Evolutionary conservation across 2,888 invertebrate genomes (phyloP).

Genomic region (Nomada ferruginata): DNA sequence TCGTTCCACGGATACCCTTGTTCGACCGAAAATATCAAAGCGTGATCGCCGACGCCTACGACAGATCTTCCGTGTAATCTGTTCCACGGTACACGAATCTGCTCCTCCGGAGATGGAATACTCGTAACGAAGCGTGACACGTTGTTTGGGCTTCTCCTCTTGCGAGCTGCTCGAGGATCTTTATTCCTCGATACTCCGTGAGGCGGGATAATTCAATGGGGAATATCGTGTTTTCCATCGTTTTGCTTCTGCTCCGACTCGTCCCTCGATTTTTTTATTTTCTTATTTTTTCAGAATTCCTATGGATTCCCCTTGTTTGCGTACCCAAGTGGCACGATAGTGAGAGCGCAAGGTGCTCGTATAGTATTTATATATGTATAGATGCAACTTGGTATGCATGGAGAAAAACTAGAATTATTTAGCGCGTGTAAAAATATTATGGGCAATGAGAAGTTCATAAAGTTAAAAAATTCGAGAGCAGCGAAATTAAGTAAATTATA

Average conservation of each 20-base stretch:
- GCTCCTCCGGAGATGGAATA: not conserved
- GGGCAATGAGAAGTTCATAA: too few species aligned
- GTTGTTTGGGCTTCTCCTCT: not conserved
- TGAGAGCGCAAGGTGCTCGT: too few species aligned
- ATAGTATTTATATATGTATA: too few species aligned
- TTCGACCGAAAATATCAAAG: slow-evolving; percentile 65
- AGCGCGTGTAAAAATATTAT: too few species aligned
- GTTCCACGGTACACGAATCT: slow-evolving; percentile 18
- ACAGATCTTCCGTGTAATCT: slow-evolving; percentile 51
- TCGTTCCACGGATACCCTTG: slow-evolving; percentile 44
- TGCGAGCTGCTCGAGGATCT: not conserved
- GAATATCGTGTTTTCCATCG: not conserved
- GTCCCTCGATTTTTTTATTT: not conserved
- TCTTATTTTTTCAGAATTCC: not conserved
- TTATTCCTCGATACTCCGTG: not conserved
- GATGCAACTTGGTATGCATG: too few species aligned
- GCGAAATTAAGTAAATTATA: not conserved
- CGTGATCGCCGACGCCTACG: slow-evolving; percentile 52
- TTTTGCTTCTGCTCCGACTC: not conserved
- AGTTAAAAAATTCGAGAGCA: too few species aligned
- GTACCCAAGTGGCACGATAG: not conserved
- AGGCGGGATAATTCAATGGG: not conserved
- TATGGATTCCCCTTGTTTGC: not conserved
- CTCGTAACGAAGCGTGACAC: slow-evolving; percentile 5
- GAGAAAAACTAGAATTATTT: too few species aligned